Evolutionary conservation across 2,113 vertebrate genomes (phyloP), one percentile per base, ranked within the genome.

Genomic region (Coreoperca whiteheadi): DNA sequence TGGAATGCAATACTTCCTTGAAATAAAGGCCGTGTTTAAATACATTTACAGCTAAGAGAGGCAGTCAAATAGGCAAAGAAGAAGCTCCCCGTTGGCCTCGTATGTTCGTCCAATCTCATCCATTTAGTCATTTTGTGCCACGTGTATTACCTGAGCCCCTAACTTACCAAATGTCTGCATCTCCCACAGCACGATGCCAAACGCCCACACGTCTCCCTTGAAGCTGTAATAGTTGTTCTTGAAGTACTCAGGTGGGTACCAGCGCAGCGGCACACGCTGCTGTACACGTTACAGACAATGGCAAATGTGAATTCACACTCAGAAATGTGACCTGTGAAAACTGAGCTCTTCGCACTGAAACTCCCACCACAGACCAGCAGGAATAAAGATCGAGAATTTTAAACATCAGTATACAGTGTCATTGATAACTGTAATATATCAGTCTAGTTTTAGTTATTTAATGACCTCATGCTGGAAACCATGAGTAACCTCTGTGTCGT

Each of bases 171-270:
- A 96, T 6, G 86, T 94, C 81, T 95, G 92, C 92, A 96, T 92
- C 86, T 96, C 95, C 95, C 95, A 96, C 66, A 96, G 91, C 65
- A 96, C 85, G 2, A 96, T 94, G 32, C 95, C 95, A 48, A 94
- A 96, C 0, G 95, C 87, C 95, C 95, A 96, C 51, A 96, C 92
- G 3, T 96, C 95, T 25, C 95, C 94, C 30, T 94, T 95, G 65
- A 95, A 95, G 87, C 91, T 91, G 89, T 96, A 96, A 82, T 90
- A 93, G 88, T 91, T 94, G 90, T 84, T 94, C 48, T 86, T 94
- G 91, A 96, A 96, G 88, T 95, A 96, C 80, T 96, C 95, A 0
- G 95, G 95, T 15, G 95, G 95, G 77, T 96, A 96, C 95, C 95
- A 96, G 63, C 95, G 95, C 82, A 96, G 76, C 2, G 95, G 95